Evolutionary conservation across 2,797 vertebrate species (phyloP).

Genomic region (Pipistrellus nathusii): DNA sequence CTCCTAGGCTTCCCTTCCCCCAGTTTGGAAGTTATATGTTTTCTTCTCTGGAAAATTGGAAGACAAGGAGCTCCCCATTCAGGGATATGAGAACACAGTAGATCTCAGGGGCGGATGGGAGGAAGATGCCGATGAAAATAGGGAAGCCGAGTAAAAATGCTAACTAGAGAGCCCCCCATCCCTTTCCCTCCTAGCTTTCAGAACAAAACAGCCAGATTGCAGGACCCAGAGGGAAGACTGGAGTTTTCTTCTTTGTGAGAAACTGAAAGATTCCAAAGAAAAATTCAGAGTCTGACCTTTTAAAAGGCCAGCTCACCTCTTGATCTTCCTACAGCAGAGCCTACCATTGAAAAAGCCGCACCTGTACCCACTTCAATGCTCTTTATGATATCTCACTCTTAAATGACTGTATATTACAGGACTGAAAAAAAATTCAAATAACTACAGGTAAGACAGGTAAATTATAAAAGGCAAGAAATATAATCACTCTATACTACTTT

Average conservation of each 20-base stretch:
- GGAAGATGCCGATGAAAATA: neutral
- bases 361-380: neutral
- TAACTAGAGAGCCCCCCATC: neutral
- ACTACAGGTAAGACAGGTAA: neutral
- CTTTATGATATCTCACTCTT: neutral
- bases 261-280: neutral
- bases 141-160: neutral
- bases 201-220: neutral
- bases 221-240: neutral
- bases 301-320: neutral
- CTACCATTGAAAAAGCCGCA: neutral
- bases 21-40: neutral
- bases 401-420: neutral
- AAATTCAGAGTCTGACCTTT: neutral
- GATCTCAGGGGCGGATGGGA: neutral
- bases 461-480: conserved; percentile 14
- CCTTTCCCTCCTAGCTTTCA: neutral
- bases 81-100: neutral
- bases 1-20: accelerated
- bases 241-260: neutral
- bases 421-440: conserved; percentile 33
- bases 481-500: neutral
- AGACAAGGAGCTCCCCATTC: neutral
- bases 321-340: neutral
- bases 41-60: neutral